Evolutionary conservation across 2,113 vertebrate species (phyloP).

Genomic region (Recurvirostra avosetta): DNA sequence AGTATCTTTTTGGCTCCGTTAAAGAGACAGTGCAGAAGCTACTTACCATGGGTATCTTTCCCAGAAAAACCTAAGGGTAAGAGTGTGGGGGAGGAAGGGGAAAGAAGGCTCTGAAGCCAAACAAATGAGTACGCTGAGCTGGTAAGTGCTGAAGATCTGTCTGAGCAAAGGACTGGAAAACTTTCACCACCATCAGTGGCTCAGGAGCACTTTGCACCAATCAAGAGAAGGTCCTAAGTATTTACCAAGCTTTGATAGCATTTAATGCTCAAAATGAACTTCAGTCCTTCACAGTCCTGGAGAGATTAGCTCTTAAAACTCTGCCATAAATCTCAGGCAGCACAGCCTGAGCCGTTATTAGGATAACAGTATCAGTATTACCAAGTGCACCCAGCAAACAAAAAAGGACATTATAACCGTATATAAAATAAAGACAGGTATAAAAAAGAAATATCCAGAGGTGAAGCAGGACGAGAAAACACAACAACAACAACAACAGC

Average conservation of each 20-base stretch:
- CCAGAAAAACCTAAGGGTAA: conserved; percentile 18
- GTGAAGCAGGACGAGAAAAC: conserved; percentile 43
- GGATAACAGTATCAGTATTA: not conserved
- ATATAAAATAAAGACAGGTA: conserved; percentile 56
- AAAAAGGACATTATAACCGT: conserved; percentile 19
- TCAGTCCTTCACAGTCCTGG: conserved; percentile 19
- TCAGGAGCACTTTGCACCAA: not conserved
- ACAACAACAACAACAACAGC: not conserved
- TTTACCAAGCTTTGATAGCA: conserved; percentile 3
- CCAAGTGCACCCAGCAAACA: conserved; percentile 57
- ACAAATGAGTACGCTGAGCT: not conserved
- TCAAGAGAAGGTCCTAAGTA: not conserved
- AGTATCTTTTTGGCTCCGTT: not conserved
- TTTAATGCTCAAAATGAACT: conserved; percentile 29
- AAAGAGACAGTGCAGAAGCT: not conserved
- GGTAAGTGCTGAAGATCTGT: not conserved
- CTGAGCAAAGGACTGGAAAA: not conserved
- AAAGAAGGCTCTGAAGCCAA: conserved; percentile 14
- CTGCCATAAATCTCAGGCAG: conserved; percentile 40
- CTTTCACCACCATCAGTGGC: not conserved
- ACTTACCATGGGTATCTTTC: conserved; percentile 26
- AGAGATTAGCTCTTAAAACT: conserved; percentile 47
- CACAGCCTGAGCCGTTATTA: not conserved
- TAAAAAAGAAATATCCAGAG: conserved; percentile 19
- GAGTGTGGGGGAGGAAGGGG: not conserved